Percentiles rank a stretch among this genome's conserved stretches.
Conservation (phyloP, 2,797 vertebrate genomes). For the Enteromius mattozi region DNA sequence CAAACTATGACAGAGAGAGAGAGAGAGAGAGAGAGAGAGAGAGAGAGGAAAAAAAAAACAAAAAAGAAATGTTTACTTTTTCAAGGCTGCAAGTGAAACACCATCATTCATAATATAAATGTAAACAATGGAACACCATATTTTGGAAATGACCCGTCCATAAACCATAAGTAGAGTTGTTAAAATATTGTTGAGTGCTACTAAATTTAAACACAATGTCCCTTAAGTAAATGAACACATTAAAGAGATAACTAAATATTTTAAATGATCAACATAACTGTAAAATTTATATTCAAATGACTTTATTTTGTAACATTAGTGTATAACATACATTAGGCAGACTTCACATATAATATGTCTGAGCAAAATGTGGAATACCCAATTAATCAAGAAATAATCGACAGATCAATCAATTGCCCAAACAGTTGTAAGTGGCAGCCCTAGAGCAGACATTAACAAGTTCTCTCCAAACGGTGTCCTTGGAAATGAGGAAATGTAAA, state of each 20-base stretch:
- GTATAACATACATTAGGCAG: background rate
- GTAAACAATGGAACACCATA: background rate
- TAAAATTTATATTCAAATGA: background rate
- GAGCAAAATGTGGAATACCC: background rate
- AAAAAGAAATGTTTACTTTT: background rate
- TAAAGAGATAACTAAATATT: background rate
- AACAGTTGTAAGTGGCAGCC: background rate
- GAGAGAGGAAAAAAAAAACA: background rate
- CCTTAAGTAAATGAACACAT: background rate
- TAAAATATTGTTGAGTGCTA: background rate
- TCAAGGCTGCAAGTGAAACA: background rate
- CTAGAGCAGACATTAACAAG: constrained; percentile 16
- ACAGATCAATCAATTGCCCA: background rate
- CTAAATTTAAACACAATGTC: background rate
- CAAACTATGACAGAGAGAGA: background rate
- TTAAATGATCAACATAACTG: background rate
- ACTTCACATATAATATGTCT: background rate
- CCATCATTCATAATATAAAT: background rate
- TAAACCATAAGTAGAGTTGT: background rate
- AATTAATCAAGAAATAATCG: background rate
- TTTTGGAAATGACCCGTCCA: background rate
- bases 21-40: too few species aligned
- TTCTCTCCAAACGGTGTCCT: constrained; percentile 11
- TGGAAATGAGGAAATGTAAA: constrained; percentile 38
- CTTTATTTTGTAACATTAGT: background rate